A percentile compares a stretch with the other conserved stretches of the same genome.
phyloP scores from a whole-genome alignment of 2,888 invertebrate genomes.

The Augiades crinisus region DNA sequence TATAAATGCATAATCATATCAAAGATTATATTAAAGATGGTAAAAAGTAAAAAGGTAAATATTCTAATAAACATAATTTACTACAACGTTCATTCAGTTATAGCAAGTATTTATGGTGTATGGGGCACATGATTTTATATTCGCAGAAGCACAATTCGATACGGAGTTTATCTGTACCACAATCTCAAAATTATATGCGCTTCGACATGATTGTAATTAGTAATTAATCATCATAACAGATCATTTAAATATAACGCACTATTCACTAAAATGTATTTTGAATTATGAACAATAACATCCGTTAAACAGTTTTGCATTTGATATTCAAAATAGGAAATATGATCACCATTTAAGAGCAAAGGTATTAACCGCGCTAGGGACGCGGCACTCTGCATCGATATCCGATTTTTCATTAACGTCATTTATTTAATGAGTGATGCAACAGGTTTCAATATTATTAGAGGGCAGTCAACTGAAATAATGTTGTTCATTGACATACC shows the following conservation, averaged over 20 bases:
- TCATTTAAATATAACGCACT: slow-evolving; percentile 15
- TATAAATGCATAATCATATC: too few relatives aligned
- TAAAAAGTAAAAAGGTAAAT: too few relatives aligned
- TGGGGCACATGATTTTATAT: too few relatives aligned
- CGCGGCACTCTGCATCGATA: neutral
- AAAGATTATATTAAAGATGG: too few relatives aligned
- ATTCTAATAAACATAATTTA: too few relatives aligned
- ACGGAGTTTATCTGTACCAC: slow-evolving; percentile 1
- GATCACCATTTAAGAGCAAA: neutral
- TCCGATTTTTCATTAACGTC: neutral
- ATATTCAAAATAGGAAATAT: slow-evolving; percentile 6
- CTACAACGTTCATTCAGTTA: too few relatives aligned
- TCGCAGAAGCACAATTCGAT: neutral
- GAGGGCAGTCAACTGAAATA: slow-evolving; percentile 1
- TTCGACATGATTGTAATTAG: slow-evolving; percentile 7
- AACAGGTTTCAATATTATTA: slow-evolving; percentile 15
- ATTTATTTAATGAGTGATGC: slow-evolving; percentile 7
- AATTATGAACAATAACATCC: slow-evolving; percentile 1
- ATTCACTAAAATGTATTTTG: slow-evolving; percentile 11
- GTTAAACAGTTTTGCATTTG: slow-evolving; percentile 1
- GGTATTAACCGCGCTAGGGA: neutral
- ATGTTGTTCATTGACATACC: slow-evolving; percentile 13
- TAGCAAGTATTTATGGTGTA: too few relatives aligned
- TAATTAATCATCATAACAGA: slow-evolving; percentile 13
- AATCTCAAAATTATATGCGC: slow-evolving; percentile 4